phyloP scores from a whole-genome alignment of 2,113 vertebrate genomes.

The Archocentrus centrarchus region DNA sequence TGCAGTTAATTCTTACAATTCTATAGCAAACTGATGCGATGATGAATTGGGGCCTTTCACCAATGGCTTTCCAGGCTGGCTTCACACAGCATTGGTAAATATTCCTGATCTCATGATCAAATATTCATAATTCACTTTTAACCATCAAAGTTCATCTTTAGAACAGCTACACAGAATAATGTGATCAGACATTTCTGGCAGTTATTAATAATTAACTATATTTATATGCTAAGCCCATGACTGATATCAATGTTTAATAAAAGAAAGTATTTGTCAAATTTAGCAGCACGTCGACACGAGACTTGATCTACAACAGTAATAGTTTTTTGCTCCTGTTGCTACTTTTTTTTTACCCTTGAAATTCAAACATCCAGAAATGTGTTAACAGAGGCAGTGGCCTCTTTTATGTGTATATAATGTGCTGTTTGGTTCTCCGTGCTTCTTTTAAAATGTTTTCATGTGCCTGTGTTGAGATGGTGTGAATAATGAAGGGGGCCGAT shows the following conservation, averaged over 20 bases:
- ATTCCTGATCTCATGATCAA: slow-evolving; percentile 45
- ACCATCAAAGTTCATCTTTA: slow-evolving; percentile 28
- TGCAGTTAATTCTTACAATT: background rate
- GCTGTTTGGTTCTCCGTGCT: background rate
- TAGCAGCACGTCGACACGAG: background rate
- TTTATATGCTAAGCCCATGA: slow-evolving; percentile 35
- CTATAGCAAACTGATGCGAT: background rate
- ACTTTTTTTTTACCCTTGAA: background rate
- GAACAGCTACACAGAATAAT: slow-evolving; percentile 26
- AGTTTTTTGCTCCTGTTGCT: background rate
- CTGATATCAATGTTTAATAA: slow-evolving; percentile 38
- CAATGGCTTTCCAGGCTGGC: background rate
- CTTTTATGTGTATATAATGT: no score
- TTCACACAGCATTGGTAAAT: slow-evolving; percentile 35
- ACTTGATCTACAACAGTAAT: background rate
- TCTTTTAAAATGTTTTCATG: background rate
- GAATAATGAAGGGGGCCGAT: slow-evolving; percentile 32
- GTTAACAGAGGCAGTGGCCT: background rate
- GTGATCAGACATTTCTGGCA: slow-evolving; percentile 3
- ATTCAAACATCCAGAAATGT: background rate
- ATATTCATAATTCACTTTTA: slow-evolving; percentile 55
- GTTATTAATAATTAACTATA: slow-evolving; percentile 41
- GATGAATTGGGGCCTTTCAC: slow-evolving; percentile 1
- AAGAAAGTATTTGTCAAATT: background rate
- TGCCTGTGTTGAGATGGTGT: background rate